Conservation (phyloP, 2,113 vertebrate genomes). For the Brienomyrus longianalis region DNA sequence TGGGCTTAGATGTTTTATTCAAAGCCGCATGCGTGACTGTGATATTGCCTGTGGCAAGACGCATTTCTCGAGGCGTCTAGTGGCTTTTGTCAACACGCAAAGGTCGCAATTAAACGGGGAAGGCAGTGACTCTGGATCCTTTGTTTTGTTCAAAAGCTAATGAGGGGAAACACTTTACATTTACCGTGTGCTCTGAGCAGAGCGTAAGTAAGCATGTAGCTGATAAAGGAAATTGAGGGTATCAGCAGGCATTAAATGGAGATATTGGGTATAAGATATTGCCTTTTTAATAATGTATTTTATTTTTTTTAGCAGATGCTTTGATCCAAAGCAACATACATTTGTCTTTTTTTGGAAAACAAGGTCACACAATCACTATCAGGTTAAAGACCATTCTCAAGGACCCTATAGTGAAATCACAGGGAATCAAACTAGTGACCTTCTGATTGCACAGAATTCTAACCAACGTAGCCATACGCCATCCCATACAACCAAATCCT, state of each 20-base stretch:
- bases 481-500: not conserved
- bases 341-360: not conserved
- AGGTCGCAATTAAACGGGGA: not conserved
- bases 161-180: not conserved
- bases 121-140: not conserved
- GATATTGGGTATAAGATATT: not conserved
- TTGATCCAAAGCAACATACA: not conserved
- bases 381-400: not conserved
- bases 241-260: not conserved
- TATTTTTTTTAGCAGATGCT: not conserved
- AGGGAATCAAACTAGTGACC: not conserved
- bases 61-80: not conserved
- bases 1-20: constrained; percentile 6
- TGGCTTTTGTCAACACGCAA: not conserved
- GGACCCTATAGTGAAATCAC: not conserved
- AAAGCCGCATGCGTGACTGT: not conserved
- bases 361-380: too few species aligned
- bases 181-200: not conserved
- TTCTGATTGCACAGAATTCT: not conserved
- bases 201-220: not conserved
- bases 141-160: not conserved
- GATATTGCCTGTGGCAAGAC: constrained; percentile 7
- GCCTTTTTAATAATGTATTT: not conserved
- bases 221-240: not conserved
- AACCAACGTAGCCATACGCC: not conserved